A percentile compares a stretch with the other conserved stretches of the same genome.
phyloP scores from a whole-genome alignment of 2,888 invertebrate genomes.

The Stomorhina lunata region DNA sequence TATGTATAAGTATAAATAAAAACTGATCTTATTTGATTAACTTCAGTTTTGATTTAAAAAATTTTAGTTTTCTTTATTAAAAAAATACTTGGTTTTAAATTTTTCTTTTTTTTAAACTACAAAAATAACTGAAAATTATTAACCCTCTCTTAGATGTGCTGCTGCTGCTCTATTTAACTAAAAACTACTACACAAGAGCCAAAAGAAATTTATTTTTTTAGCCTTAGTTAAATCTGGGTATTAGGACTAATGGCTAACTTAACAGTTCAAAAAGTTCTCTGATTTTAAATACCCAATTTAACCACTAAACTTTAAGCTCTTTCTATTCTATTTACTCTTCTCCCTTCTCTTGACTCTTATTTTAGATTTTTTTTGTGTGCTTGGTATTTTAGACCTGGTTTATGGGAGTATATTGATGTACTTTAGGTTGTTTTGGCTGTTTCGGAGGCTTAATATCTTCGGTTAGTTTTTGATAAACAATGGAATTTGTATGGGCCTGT shows the following conservation, averaged over 20 bases:
- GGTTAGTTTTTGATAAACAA: slow-evolving; percentile 89
- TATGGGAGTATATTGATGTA: slow-evolving; percentile 84
- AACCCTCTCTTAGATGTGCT: slow-evolving; percentile 55
- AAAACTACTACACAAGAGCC: slow-evolving; percentile 39
- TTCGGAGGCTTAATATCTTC: slow-evolving; percentile 85
- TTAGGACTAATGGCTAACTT: too few species aligned
- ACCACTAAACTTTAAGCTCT: slow-evolving; percentile 6
- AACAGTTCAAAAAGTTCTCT: background rate
- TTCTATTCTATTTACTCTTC: background rate
- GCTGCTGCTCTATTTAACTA: slow-evolving; percentile 35
- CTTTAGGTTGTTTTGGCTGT: slow-evolving; percentile 83
- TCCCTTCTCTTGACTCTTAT: slow-evolving; percentile 5
- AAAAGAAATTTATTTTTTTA: slow-evolving; percentile 26
- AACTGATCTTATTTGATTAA: slow-evolving; percentile 1
- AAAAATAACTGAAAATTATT: slow-evolving; percentile 52
- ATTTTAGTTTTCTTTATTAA: background rate
- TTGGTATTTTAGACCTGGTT: slow-evolving; percentile 79
- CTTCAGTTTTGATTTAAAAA: slow-evolving; percentile 18
- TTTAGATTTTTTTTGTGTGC: background rate
- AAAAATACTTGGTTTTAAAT: slow-evolving; percentile 35
- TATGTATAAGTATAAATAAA: slow-evolving; percentile 38
- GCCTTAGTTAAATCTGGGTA: too few species aligned
- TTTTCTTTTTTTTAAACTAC: slow-evolving; percentile 46
- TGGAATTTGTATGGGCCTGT: slow-evolving; percentile 79
- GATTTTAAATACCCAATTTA: background rate